Base-by-base conservation (phyloP, 1,140 invertebrate species). In the Elymnias hypermnestra region DNA sequence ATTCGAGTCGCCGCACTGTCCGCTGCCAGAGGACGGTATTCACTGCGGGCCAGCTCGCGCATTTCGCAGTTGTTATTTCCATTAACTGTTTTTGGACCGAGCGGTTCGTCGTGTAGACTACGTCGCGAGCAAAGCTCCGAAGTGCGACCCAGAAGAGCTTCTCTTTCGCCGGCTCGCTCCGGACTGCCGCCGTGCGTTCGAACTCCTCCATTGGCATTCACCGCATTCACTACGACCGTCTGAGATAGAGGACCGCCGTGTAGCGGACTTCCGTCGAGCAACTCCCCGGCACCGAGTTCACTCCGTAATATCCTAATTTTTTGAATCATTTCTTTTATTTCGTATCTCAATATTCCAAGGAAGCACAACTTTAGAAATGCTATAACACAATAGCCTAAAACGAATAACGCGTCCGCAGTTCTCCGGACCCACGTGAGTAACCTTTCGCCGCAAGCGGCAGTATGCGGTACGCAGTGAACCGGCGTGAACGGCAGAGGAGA, bases 321-420 rank as follows among this genome's bases (percentile, higher is more conserved):
- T 68, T 96, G 94, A 60, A 97, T 95, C 94, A 95, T 95, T 71
- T 95, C 94, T 37, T 92, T 88, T 59, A 95, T 94, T 84, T 95
- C 93, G 81, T 94, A 94, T 43, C 92, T 88, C 21, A 97, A 87
- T 62, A 97, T 96, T 15, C 94, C 94, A 18, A 96, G 89, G 87
- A 96, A 97, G 86, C 94, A 96, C 56, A 96, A 87, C 83, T 97
- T 97, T 31, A 95, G 89, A 83, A 96, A 96, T 43, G 94, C 93
- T 48, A 96, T 93, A 22, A 97, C 94, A 79, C 95, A 97, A 76
- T 95, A 96, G 5, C 94, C 94, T 29, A 96, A 76, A 10, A 97
- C 93, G 62, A 95, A 94, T 5, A 96, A 88, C 15, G 94, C 85
- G 62, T 95, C 94, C 4, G 93, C 93, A 3, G 92, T 94, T 62